Evolutionary conservation across 37 sponge, comb jelly and placozoan species (phyloP), one percentile per base, ranked within the genome.

Genomic region (Ianthella basta): DNA sequence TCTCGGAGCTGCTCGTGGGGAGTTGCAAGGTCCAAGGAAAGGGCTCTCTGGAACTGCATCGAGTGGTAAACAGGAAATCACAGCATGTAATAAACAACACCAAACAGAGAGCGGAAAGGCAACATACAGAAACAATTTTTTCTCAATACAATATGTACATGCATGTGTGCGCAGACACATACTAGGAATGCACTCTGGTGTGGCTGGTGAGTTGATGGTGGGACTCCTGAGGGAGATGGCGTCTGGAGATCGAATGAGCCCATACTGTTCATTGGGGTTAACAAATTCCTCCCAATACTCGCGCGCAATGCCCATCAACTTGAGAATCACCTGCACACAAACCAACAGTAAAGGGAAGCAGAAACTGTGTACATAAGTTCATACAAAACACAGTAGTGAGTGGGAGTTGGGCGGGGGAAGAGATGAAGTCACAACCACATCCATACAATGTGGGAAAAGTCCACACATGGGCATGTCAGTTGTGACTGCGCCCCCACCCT

Each of bases 201-300:
- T 89, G 56, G 85, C 80, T 33, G 88, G 93, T 24, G 94, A 90
- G 57, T 5, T 66, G 53, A 87, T 18, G 56, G 30, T 32, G 73
- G 82, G 59, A 0, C 25, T 80, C 8, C 56, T 81, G 60, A n/a
- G 35, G 18, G 91, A 88, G 23, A 70, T 67, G 36, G 40, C 23
- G 0, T 82, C 82, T 56, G 88, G 79, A 36, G 90, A 75, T 65
- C 74, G 40, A 56, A 78, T 21, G 39, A 53, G 60, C 80, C 83
- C 34, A 82, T 87, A 64, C 86, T 91, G 79, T 89, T 86, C 39
- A 88, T 88, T 59, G 50, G 36, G 65, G 80, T 50, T 56, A 86
- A 87, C 68, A 94, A 82, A 91, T 87, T 95, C 90, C 64, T 88
- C 38, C 95, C 95, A 95, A 77, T 91, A 95, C 57, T 91, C 95